Evolutionary conservation across 2,797 vertebrate species (phyloP), one percentile per base, ranked within the genome.

Genomic region (Platyrinchus mystaceus): DNA sequence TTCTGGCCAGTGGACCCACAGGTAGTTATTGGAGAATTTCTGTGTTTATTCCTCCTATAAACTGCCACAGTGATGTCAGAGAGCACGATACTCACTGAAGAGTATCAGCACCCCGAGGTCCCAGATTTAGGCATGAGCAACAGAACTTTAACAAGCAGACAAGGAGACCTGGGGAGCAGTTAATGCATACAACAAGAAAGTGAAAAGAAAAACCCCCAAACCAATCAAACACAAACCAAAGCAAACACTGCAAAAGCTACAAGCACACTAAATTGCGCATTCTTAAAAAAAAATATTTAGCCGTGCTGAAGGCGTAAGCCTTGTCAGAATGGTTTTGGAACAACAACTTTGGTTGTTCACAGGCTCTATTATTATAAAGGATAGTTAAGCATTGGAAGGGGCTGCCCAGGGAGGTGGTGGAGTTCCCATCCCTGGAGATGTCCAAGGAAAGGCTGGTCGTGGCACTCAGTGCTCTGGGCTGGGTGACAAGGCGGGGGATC

Each of bases 221-320:
- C 12, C 19, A 39, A 4, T 0, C 7, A 75, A 36, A 5, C 21
- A 60, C 56, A 69, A 14, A 0, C 1, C 19, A 76, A 14, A 0
- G 1, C 19, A 76, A 75, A 30, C 14, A 28, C 55, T 71, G 49
- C 13, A 27, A n/a, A 74, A 71, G 10, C 36, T 62, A 37, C 19
- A 43, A 90, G 58, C 14, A 46, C 7, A 63, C 5, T 59, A 58
- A 88, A 78, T 6, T 7, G 20, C 10, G 64, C 5, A 26, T 19
- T 67, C 49, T 70, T 19, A 19, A 43, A 92, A 87, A 92, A 87
- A 68, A 70, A n/a, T 41, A 70, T 14, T 84, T 60, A 50, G 49
- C 59, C 24, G 4, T 55, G 50, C 15, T 46, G 39, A 43, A 23
- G 77, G 68, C 2, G 7, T 32, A 76, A 64, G 20, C 27, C 20